Percentiles rank a stretch among this genome's conserved stretches.
These are phyloP conservation scores for Tridacna crocea DNA, from an alignment of 2,888 invertebrate genomes.

Conservation along the genomic window DNA sequence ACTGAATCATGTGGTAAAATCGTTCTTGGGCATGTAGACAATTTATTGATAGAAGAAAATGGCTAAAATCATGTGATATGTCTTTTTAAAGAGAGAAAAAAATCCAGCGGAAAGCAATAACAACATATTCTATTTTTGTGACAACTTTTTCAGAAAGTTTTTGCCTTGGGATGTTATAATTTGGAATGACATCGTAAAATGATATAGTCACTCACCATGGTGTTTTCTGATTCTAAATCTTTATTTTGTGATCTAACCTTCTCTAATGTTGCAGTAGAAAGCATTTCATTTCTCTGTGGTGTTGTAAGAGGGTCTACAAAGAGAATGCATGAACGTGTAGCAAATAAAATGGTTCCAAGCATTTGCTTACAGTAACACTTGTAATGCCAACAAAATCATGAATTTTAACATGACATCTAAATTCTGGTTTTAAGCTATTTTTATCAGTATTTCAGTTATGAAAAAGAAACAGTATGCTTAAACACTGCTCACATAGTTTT, in stretches of 20 bases:
- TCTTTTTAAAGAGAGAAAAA: too few relatives aligned
- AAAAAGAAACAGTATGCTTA: too few relatives aligned
- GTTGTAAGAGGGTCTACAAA: conserved; percentile 41
- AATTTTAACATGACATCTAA: too few relatives aligned
- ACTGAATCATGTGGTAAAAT: too few relatives aligned
- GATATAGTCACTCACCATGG: conserved; percentile 52
- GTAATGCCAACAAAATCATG: neutral
- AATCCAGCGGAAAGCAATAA: too few relatives aligned
- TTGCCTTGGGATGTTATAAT: neutral
- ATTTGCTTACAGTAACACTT: neutral
- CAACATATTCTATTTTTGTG: neutral
- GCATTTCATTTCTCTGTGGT: conserved; percentile 63
- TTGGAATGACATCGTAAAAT: neutral
- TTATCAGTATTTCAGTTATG: too few relatives aligned
- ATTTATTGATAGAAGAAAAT: too few relatives aligned
- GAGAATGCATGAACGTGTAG: neutral
- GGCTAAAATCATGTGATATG: too few relatives aligned
- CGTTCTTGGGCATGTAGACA: too few relatives aligned
- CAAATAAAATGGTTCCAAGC: neutral
- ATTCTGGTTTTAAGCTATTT: too few relatives aligned
- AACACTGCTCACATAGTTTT: too few relatives aligned
- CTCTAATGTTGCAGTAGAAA: conserved; percentile 70
- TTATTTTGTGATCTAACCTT: conserved; percentile 71
- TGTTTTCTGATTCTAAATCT: conserved; percentile 62
- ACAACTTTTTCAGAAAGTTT: neutral